Conservation (phyloP, 2,113 vertebrate species). For the Periophthalmus modestus region DNA sequence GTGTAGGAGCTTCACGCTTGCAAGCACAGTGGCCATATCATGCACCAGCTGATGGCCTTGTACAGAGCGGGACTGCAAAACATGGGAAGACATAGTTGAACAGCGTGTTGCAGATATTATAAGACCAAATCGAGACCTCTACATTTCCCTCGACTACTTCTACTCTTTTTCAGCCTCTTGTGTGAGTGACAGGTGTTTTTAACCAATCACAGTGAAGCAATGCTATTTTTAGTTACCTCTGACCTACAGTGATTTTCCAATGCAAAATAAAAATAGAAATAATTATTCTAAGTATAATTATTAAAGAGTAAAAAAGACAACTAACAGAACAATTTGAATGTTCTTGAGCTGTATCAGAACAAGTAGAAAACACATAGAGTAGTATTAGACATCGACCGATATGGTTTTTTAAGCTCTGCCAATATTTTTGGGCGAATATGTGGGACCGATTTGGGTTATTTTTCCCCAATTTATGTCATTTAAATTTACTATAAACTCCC, state of each 20-base stretch:
- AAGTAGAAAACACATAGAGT: too few species aligned
- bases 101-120: not conserved
- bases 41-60: conserved; percentile 34
- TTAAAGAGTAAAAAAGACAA: too few species aligned
- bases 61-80: conserved; percentile 15
- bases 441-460: too few species aligned
- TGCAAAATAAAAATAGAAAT: not conserved
- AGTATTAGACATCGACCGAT: too few species aligned
- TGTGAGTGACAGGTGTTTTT: not conserved
- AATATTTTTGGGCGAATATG: too few species aligned
- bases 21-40: conserved; percentile 34
- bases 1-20: conserved; percentile 37
- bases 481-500: too few species aligned
- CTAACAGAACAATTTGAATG: too few species aligned
- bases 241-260: not conserved
- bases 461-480: too few species aligned
- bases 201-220: not conserved
- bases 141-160: not conserved
- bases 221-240: not conserved
- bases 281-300: too few species aligned
- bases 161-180: not conserved
- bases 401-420: too few species aligned
- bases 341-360: too few species aligned
- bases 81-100: not conserved
- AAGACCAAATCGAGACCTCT: not conserved